A percentile compares a stretch with the other conserved stretches of the same genome.
Conservation (phyloP, 2,888 invertebrate genomes). For the Polyommatus icarus region DNA sequence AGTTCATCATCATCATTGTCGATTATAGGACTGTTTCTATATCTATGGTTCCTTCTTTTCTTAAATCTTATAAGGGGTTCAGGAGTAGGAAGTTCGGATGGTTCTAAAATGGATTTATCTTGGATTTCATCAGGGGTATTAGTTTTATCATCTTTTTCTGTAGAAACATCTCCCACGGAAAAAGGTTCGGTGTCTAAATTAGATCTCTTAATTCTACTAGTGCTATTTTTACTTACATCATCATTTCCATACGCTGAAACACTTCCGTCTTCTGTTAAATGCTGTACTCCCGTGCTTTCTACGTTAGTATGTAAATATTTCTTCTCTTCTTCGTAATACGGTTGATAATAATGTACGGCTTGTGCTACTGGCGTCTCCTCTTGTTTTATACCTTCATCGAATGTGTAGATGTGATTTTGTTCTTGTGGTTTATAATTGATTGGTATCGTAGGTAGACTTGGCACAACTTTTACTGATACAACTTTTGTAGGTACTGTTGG, state of each 20-base stretch:
- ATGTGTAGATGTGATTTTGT: constrained; percentile 53
- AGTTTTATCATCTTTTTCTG: constrained; percentile 42
- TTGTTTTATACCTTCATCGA: constrained; percentile 44
- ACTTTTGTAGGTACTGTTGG: constrained; percentile 48
- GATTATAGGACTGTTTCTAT: constrained; percentile 52
- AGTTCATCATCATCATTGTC: constrained; percentile 50
- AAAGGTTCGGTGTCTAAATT: constrained; percentile 58
- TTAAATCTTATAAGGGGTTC: constrained; percentile 48
- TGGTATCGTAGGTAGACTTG: constrained; percentile 43
- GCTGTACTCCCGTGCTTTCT: constrained; percentile 60
- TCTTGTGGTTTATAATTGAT: constrained; percentile 62
- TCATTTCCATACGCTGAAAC: constrained; percentile 67
- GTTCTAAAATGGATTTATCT: constrained; percentile 47
- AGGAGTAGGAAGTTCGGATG: constrained; percentile 20
- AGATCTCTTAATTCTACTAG: constrained; percentile 48
- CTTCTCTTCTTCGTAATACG: constrained; percentile 43
- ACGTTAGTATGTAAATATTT: constrained; percentile 60
- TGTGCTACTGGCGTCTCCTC: constrained; percentile 46
- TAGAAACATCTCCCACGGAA: constrained; percentile 44
- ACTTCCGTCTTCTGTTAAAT: constrained; percentile 64
- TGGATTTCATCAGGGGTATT: constrained; percentile 40
- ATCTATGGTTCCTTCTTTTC: constrained; percentile 47
- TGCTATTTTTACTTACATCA: constrained; percentile 52
- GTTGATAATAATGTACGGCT: constrained; percentile 51
- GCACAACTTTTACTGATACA: constrained; percentile 51